Conservation (phyloP, 2,888 invertebrate species). For the Brenthis ino region DNA sequence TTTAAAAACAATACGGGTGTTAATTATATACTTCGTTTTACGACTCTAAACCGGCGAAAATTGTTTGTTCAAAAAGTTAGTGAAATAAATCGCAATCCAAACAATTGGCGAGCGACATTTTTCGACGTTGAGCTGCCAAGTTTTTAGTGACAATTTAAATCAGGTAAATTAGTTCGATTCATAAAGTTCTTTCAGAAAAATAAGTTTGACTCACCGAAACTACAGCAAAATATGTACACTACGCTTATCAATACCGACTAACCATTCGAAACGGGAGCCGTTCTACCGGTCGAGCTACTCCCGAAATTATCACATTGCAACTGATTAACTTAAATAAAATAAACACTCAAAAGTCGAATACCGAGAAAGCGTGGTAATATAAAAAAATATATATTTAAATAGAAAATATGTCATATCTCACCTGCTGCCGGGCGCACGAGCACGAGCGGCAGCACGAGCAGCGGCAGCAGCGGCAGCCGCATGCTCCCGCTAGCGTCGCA, state of each 20-base stretch:
- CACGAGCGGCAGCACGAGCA: constrained; percentile 77
- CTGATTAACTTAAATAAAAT: constrained; percentile 53
- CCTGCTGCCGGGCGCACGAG: constrained; percentile 78
- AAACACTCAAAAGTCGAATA: constrained; percentile 35
- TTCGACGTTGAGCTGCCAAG: constrained; percentile 36
- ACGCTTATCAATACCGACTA: constrained; percentile 40
- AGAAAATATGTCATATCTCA: constrained; percentile 46
- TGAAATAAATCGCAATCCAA: constrained; percentile 30
- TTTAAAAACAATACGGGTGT: constrained; percentile 27
- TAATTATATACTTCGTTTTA: constrained; percentile 33
- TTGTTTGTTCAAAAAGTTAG: constrained; percentile 35
- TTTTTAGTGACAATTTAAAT: constrained; percentile 30
- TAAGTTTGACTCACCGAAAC: constrained; percentile 41
- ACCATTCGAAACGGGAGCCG: constrained; percentile 50
- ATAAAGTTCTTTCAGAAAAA: constrained; percentile 25
- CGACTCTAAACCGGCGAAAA: constrained; percentile 16
- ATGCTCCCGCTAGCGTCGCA: constrained; percentile 75
- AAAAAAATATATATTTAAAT: neutral
- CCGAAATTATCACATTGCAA: constrained; percentile 50
- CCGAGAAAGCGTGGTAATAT: constrained; percentile 24
- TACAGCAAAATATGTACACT: constrained; percentile 36
- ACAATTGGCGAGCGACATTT: constrained; percentile 35
- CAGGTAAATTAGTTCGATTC: constrained; percentile 36
- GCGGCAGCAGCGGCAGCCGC: constrained; percentile 78
- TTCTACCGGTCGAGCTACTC: constrained; percentile 54